Conservation (phyloP, 2,113 vertebrate species). For the Ictalurus furcatus region DNA sequence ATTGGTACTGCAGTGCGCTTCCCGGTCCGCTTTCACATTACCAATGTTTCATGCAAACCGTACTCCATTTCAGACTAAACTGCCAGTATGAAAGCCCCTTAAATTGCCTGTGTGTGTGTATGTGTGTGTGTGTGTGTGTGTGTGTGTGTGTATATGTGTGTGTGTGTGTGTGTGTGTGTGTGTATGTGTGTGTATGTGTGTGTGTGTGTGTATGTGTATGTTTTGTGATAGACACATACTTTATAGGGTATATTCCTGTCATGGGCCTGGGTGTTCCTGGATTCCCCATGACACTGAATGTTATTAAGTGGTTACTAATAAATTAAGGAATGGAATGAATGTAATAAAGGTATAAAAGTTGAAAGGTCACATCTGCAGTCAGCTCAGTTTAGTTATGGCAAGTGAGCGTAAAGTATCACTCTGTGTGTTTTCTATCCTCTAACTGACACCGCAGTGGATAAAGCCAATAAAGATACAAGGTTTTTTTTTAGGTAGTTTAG, state of each 20-base stretch:
- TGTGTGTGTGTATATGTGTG: no score
- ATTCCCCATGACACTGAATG: not conserved
- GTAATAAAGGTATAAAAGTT: not conserved
- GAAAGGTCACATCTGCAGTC: not conserved
- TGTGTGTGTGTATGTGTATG: no score
- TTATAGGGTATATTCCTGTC: not conserved
- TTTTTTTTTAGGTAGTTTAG: not conserved
- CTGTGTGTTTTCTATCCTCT: constrained; percentile 13
- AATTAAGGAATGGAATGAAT: not conserved
- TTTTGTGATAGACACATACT: not conserved
- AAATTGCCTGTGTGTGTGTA: not conserved
- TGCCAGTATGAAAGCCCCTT: not conserved
- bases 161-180: no score
- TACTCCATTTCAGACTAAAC: no score
- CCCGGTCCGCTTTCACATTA: no score
- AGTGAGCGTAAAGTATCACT: not conserved
- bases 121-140: no score
- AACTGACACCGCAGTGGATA: not conserved
- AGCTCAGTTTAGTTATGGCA: not conserved
- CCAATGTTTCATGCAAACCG: no score
- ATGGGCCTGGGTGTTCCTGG: not conserved
- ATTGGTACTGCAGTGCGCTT: no score
- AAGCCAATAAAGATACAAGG: not conserved
- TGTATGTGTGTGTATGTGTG: not conserved
- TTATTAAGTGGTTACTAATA: not conserved